These are phyloP conservation scores for Mobula hypostoma DNA, from an alignment of 2,113 vertebrate species.

Conservation along the genomic window DNA sequence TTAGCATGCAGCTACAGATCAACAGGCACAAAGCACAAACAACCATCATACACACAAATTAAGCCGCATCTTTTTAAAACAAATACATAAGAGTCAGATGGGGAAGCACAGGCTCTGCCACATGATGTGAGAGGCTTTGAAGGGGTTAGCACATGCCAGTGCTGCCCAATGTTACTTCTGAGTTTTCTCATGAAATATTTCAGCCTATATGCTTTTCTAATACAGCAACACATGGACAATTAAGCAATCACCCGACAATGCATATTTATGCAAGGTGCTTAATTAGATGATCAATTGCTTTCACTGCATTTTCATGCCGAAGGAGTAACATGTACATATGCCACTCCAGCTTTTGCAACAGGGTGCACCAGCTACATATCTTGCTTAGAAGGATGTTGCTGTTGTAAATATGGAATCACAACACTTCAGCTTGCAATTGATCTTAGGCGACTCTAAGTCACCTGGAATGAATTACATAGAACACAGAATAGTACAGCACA, in stretches of 20 bases:
- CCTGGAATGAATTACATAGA: not conserved
- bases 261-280: not conserved
- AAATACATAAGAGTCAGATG: not conserved
- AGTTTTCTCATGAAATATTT: not conserved
- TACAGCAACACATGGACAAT: not conserved
- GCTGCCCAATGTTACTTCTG: not conserved
- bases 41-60: not conserved
- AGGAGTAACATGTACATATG: not conserved
- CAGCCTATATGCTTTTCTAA: not conserved
- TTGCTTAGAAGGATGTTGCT: not conserved
- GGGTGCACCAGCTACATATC: not conserved
- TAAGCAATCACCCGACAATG: not conserved
- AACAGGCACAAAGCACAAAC: not conserved
- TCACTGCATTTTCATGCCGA: not conserved
- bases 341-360: not conserved
- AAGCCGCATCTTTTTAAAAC: conserved; percentile 5
- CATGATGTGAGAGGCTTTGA: not conserved
- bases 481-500: too few species aligned
- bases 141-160: not conserved
- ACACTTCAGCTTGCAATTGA: not conserved
- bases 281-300: not conserved
- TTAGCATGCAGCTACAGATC: not conserved
- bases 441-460: not conserved
- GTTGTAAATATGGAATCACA: too few species aligned
- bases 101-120: not conserved